phyloP scores from a whole-genome alignment of 2,888 invertebrate genomes.

The Cordylochernes scorpioides region DNA sequence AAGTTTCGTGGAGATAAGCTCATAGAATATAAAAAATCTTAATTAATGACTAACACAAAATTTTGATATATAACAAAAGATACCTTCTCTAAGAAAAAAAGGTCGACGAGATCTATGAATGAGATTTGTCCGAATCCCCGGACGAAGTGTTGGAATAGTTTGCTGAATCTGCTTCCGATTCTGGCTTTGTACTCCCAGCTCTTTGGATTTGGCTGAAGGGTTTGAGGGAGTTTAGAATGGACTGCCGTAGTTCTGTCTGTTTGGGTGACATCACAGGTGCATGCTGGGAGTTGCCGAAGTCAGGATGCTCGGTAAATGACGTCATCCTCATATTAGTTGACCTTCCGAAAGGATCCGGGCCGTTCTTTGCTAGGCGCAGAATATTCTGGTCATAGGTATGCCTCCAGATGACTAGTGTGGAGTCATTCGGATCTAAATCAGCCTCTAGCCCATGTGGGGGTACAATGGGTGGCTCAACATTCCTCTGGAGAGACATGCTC shows the following conservation, averaged over 20 bases:
- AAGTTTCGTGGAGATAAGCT: too few species aligned
- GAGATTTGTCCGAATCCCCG: slow-evolving; percentile 12
- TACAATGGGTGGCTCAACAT: slow-evolving; percentile 7
- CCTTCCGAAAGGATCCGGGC: slow-evolving; percentile 37
- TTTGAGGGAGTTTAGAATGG: slow-evolving; percentile 3
- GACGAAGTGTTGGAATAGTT: slow-evolving; percentile 39
- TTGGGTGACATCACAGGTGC: slow-evolving; percentile 4
- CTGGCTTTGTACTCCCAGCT: too few species aligned
- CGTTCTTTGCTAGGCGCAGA: neutral
- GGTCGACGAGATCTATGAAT: too few species aligned
- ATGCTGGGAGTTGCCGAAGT: too few species aligned
- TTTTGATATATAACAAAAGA: too few species aligned
- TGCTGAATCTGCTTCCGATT: too few species aligned
- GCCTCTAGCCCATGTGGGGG: neutral
- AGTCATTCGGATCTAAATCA: neutral
- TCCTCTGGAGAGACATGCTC: slow-evolving; percentile 26
- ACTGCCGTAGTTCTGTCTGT: slow-evolving; percentile 3
- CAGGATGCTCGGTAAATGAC: slow-evolving; percentile 34
- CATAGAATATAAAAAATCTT: too few species aligned
- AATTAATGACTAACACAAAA: too few species aligned
- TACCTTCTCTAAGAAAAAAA: too few species aligned
- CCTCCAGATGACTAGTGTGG: slow-evolving; percentile 33
- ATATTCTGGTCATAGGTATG: too few species aligned
- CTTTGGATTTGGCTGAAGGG: slow-evolving; percentile 20
- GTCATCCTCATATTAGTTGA: slow-evolving; percentile 49